Evolutionary conservation across 64 coral and sea anemone species (phyloP).

Genomic region (Orbicella faveolata): DNA sequence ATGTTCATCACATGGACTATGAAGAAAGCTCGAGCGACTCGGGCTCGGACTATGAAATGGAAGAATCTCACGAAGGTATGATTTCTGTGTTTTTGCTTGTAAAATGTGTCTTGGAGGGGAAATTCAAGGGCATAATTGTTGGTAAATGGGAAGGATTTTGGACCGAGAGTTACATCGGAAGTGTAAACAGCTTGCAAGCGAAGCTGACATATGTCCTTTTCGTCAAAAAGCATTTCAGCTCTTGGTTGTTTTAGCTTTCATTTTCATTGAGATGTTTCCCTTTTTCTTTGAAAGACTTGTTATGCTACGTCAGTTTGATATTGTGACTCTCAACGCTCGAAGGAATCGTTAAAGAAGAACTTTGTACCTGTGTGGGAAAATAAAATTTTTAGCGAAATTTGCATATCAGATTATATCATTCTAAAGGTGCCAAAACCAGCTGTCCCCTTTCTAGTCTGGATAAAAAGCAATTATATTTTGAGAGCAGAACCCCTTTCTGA

Average conservation of each 20-base stretch:
- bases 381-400: not conserved
- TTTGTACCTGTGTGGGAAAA: not conserved
- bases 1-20: not conserved
- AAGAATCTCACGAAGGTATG: constrained; percentile 50
- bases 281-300: not conserved
- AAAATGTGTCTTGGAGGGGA: too few species aligned
- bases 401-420: not conserved
- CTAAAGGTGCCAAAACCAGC: not conserved
- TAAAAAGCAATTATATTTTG: too few species aligned
- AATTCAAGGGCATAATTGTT: not conserved
- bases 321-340: not conserved
- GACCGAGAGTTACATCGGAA: not conserved
- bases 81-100: not conserved
- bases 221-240: not conserved
- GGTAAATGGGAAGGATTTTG: not conserved
- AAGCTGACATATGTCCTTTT: not conserved
- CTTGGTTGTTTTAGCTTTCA: not conserved
- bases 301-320: not conserved
- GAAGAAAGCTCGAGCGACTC: constrained; percentile 64
- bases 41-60: constrained; percentile 61
- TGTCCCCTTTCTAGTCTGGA: not conserved
- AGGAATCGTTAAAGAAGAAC: not conserved
- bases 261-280: not conserved
- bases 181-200: not conserved
- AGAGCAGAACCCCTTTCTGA: too few species aligned